phyloP scores from a whole-genome alignment of 2,113 vertebrate species.

The Athene cunicularia region DNA sequence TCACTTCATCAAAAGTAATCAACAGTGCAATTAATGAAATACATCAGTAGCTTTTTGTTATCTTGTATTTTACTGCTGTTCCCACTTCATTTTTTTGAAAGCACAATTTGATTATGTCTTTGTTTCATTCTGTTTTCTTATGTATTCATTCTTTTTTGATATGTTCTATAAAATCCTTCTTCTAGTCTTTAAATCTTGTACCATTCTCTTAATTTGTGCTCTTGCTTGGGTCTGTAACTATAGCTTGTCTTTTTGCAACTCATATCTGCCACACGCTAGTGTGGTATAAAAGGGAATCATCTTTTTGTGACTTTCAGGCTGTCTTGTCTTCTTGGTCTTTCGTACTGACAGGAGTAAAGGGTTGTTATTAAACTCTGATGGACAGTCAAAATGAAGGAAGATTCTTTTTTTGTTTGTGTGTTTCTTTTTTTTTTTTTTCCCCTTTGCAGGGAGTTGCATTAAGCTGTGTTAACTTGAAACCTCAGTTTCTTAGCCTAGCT shows the following conservation, averaged over 20 bases:
- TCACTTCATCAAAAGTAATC: neutral
- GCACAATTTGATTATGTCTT: neutral
- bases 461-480: neutral
- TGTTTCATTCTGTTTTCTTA: neutral
- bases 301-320: neutral
- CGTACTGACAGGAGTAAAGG: neutral
- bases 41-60: neutral
- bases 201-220: neutral
- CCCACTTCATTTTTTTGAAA: neutral
- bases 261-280: rapidly evolving
- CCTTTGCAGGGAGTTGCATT: neutral
- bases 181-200: neutral
- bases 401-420: too few relatives aligned
- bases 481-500: neutral
- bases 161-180: neutral
- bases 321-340: neutral
- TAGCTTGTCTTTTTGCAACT: neutral
- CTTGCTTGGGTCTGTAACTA: neutral
- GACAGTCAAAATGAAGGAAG: neutral
- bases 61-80: neutral
- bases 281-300: neutral
- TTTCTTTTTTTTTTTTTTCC: too few relatives aligned
- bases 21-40: neutral
- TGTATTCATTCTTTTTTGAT: neutral
- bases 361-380: neutral